phyloP scores from a whole-genome alignment of 2,113 vertebrate species.

The Pipra filicauda region DNA sequence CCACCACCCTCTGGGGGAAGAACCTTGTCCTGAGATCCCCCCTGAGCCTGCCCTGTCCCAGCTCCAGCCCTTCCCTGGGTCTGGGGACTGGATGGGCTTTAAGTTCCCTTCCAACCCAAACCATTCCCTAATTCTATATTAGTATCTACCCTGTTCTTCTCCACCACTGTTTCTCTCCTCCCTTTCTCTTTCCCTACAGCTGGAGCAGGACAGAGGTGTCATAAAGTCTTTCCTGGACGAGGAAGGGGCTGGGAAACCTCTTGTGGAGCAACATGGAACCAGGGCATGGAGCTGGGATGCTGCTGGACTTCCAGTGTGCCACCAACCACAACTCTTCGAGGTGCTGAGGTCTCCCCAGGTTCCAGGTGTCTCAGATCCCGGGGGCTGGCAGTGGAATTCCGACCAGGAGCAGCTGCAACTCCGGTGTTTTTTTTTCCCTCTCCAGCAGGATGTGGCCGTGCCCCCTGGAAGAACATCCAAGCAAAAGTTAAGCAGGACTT shows the following conservation, averaged over 20 bases:
- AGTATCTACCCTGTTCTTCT: neutral
- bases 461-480: neutral
- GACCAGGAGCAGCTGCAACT: neutral
- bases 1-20: too few species aligned
- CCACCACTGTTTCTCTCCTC: neutral
- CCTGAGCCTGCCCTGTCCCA: too few species aligned
- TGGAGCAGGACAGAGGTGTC: neutral
- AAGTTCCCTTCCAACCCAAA: neutral
- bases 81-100: neutral
- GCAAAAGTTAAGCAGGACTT: neutral
- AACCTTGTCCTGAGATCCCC: too few species aligned
- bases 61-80: too few species aligned
- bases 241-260: neutral
- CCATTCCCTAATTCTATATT: neutral
- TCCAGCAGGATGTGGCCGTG: neutral
- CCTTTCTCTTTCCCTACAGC: neutral
- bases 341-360: neutral
- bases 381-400: neutral
- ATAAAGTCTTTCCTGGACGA: neutral
- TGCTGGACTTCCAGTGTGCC: neutral
- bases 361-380: rapidly evolving
- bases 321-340: neutral
- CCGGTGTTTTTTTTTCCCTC: neutral
- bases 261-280: neutral
- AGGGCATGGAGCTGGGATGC: neutral